Percentiles rank a stretch among this genome's conserved stretches.
Evolutionary conservation across 2,113 vertebrate species (phyloP).

Genomic region (Nesogale talazaci): DNA sequence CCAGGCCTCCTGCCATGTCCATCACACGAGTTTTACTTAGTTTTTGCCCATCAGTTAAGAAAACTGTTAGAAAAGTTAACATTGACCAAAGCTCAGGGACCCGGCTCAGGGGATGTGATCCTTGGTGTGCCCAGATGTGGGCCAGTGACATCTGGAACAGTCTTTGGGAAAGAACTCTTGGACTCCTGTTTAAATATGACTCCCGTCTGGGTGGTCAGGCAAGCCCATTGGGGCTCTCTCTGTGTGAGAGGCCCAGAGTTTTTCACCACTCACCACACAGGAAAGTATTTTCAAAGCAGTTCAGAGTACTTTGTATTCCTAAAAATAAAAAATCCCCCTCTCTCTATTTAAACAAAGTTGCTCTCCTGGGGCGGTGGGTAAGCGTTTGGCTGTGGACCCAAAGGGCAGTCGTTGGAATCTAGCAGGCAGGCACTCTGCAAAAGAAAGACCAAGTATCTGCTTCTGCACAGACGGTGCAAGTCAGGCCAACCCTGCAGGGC

Average conservation of each 20-base stretch:
- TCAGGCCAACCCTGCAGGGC: no score
- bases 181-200: not conserved
- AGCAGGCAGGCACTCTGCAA: no score
- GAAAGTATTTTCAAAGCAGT: constrained; percentile 21
- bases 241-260: not conserved
- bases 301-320: not conserved
- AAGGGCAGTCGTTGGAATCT: no score
- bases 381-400: no score
- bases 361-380: no score
- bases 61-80: constrained; percentile 47
- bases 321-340: not conserved
- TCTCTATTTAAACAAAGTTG: not conserved
- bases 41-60: constrained; percentile 46
- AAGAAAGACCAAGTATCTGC: no score
- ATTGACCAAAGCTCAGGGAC: not conserved
- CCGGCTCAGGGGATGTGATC: not conserved
- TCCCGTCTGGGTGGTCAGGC: constrained; percentile 1
- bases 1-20: constrained; percentile 23
- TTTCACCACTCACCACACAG: not conserved
- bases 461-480: no score
- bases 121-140: not conserved
- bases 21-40: not conserved
- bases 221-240: not conserved
- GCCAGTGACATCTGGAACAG: not conserved
- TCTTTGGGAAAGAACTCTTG: not conserved